Evolutionary conservation across 1,140 invertebrate species (phyloP), one percentile per base, ranked within the genome.

Genomic region (Tribolium madens): DNA sequence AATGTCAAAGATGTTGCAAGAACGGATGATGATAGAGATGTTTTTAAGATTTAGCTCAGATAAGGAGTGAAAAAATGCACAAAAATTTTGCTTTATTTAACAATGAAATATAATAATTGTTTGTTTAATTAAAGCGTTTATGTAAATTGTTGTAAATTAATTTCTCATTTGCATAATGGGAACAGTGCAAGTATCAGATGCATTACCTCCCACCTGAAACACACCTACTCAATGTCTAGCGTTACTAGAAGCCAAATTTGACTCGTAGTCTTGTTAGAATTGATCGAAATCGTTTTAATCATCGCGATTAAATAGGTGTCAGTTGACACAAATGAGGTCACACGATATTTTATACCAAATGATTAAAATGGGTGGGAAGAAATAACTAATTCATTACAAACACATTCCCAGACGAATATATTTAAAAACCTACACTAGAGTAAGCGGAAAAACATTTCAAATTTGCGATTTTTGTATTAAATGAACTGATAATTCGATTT

Each of bases 241-340:
- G n/a, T 42, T 42, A 42, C 36, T n/a, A 21, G 52, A 57, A 57
- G 52, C 18, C 18, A 57, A 57, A 57, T 57, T 57, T 57, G 52
- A 21, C 52, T 57, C 13, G 48, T 0, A 26, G 3, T 26, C 21
- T 26, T 26, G 21, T 26, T 26, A 26, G 6, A 12, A 12, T 50
- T 9, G 33, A 50, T 14, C 12, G 12, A 57, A 57, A 57, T 21
- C 10, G 17, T 17, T 57, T 57, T 57, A 26, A 57, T 57, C 15
- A 57, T 21, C 15, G n/a, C 13, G 57, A 36, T 26, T 64, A 33
- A 64, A 33, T 33, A 12, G 26, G 12, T 12, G 26, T 26, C 15
- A 9, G 33, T 64, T 18, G 9, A 7, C 3, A 64, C 21, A 33
- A 64, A 64, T 64, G 26, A 64, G 57, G 26, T 33, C 57, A 64